phyloP scores from a whole-genome alignment of 2,888 invertebrate genomes.

The Teinopalpus imperialis region DNA sequence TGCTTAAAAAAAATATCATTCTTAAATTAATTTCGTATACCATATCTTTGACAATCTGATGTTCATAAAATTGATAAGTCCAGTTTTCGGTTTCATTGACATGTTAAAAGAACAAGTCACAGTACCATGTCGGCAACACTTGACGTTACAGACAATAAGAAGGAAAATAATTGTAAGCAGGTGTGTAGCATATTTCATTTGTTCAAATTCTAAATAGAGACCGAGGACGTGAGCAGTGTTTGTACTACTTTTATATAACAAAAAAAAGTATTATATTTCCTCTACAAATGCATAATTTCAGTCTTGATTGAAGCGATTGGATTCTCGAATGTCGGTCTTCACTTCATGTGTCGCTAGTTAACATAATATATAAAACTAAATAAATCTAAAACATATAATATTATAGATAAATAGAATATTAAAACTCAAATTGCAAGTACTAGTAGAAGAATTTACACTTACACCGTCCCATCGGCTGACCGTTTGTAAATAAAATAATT shows the following conservation, averaged over 20 bases:
- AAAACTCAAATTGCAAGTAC: too few relatives aligned
- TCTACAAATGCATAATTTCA: conserved; percentile 68
- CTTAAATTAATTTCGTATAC: conserved; percentile 78
- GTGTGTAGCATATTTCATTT: conserved; percentile 59
- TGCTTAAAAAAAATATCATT: conserved; percentile 80
- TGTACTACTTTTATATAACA: conserved; percentile 40
- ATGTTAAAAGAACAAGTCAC: conserved; percentile 46
- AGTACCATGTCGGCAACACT: conserved; percentile 58
- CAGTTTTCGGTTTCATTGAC: too few relatives aligned
- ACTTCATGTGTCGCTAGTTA: too few relatives aligned
- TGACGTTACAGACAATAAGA: conserved; percentile 44
- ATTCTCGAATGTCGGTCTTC: conserved; percentile 30
- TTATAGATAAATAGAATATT: too few relatives aligned
- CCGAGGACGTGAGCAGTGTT: conserved; percentile 53
- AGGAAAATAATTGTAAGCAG: conserved; percentile 50
- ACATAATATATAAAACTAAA: too few relatives aligned
- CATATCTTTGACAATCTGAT: conserved; percentile 78
- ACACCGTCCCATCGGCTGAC: too few relatives aligned
- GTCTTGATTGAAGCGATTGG: conserved; percentile 48
- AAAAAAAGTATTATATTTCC: conserved; percentile 56
- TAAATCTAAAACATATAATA: too few relatives aligned
- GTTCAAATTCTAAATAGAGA: conserved; percentile 65
- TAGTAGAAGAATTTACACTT: too few relatives aligned
- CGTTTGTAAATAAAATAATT: too few relatives aligned
- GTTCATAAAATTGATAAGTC: conserved; percentile 56